Evolutionary conservation across 2,113 vertebrate species (phyloP).

Genomic region (Xyrauchen texanus): DNA sequence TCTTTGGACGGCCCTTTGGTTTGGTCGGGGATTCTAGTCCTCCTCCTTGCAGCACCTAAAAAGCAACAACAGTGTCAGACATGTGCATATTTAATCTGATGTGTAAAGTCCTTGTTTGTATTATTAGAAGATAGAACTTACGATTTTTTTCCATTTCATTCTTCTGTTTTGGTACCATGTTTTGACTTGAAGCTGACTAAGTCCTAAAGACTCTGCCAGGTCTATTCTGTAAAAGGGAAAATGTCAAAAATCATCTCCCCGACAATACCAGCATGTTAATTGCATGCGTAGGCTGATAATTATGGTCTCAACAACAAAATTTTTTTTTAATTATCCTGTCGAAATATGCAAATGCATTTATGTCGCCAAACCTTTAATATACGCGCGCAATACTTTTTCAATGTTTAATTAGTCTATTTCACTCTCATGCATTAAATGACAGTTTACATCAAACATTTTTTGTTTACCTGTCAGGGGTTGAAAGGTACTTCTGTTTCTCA

Average conservation of each 20-base stretch:
- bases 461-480: conserved; percentile 92
- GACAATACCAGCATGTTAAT: not conserved
- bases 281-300: not conserved
- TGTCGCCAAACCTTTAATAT: too few species aligned
- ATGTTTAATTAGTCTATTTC: too few species aligned
- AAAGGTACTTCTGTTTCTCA: conserved; percentile 98
- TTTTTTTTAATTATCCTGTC: not conserved
- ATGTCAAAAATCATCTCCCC: not conserved
- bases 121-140: conserved; percentile 73
- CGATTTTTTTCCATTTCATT: conserved; percentile 99
- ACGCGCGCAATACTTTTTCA: not conserved
- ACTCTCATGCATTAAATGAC: too few species aligned
- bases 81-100: too few species aligned
- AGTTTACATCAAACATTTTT: not conserved
- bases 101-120: not conserved
- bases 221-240: conserved; percentile 85
- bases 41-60: conserved; percentile 92
- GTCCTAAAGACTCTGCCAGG: conserved; percentile 94
- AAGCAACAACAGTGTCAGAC: too few species aligned
- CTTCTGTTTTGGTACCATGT: conserved; percentile 99
- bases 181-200: conserved; percentile 98
- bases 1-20: conserved; percentile 96
- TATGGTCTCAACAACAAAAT: not conserved
- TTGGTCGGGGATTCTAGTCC: conserved; percentile 96
- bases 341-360: not conserved